Conservation (phyloP, 1,140 invertebrate genomes). For the Lanistes nyassanus region DNA sequence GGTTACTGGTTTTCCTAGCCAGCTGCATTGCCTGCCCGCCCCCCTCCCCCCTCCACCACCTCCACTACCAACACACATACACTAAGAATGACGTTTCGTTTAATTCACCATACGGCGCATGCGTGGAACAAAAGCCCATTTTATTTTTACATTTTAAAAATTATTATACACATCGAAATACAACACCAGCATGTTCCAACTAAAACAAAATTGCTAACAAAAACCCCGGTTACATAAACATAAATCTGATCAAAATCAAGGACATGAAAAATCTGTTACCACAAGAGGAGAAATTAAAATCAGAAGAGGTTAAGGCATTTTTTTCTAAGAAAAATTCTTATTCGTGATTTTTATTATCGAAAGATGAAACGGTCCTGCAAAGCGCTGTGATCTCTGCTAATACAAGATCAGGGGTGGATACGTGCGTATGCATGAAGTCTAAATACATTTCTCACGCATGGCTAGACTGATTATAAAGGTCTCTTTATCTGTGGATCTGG, state of each 20-base stretch:
- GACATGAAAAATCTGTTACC: neutral
- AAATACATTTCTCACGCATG: no score
- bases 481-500: no score
- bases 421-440: no score
- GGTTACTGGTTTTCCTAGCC: neutral
- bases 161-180: neutral
- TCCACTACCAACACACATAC: neutral
- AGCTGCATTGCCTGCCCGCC: neutral
- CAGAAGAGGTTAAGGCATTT: no score
- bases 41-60: neutral
- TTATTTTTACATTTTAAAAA: neutral
- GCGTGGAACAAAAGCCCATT: no score
- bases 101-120: neutral
- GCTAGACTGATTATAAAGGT: no score
- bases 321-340: no score
- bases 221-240: neutral
- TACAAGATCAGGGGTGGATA: no score
- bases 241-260: neutral
- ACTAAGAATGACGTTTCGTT: neutral
- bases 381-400: no score
- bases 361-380: no score
- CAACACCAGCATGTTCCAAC: neutral
- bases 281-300: no score
- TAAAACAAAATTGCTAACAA: neutral
- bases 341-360: no score